phyloP scores from a whole-genome alignment of 2,113 vertebrate species.

The Spilogale gracilis region DNA sequence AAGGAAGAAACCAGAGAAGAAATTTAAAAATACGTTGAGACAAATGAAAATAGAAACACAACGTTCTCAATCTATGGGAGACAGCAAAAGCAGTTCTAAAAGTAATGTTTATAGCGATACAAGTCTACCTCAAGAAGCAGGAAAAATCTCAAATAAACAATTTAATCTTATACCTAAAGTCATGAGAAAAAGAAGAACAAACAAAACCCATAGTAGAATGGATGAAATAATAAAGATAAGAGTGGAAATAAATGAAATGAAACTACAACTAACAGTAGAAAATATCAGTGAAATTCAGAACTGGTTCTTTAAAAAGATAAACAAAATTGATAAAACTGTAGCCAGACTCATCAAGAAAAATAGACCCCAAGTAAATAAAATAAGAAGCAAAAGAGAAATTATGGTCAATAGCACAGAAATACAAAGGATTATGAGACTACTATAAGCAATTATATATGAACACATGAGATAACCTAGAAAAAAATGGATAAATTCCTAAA shows the following conservation, averaged over 20 bases:
- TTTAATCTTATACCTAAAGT: too few relatives aligned
- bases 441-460: not conserved
- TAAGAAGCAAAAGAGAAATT: not conserved
- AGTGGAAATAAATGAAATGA: not conserved
- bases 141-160: not conserved
- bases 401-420: not conserved
- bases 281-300: not conserved
- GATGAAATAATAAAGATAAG: not conserved
- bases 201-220: not conserved
- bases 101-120: not conserved
- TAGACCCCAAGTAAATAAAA: not conserved
- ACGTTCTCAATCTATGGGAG: not conserved
- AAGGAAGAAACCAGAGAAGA: not conserved
- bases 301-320: not conserved
- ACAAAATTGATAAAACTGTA: not conserved
- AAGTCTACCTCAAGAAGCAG: not conserved
- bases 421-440: not conserved
- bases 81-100: not conserved
- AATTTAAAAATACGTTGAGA: not conserved
- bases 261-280: not conserved
- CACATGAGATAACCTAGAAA: not conserved
- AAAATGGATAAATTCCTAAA: not conserved
- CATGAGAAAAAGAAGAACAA: not conserved
- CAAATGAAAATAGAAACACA: not conserved
- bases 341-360: not conserved